Evolutionary conservation across 2,888 invertebrate genomes (phyloP), one percentile per base, ranked within the genome.

Genomic region (Stictocephala bisonia): DNA sequence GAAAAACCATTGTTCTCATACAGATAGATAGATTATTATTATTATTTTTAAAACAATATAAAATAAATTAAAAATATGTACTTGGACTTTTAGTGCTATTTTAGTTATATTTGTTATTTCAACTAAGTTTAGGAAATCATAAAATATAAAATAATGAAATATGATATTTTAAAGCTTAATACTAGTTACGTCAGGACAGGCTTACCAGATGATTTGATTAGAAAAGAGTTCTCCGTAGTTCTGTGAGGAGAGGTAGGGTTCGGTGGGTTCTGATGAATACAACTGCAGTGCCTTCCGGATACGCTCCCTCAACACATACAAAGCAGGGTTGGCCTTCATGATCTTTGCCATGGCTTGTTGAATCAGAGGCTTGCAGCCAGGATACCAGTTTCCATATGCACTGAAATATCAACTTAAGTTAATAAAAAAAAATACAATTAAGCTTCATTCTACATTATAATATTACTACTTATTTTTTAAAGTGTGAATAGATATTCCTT

Each of bases 271-370:
- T 0, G 98, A 98, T 0, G 97, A 97, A 85, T 99, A 99, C 60
- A 99, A 87, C 82, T 99, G 99, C 74, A 99, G 85, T 1, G 99
- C 99, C 85, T 99, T 99, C n/a, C 99, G 90, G 76, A 99, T 99
- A 80, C 99, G 93, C 85, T 99, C 99, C 27, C 99, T 88, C 74
- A 99, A 85, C 78, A 99, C 99, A 84, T 99, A 99, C 77, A 99
- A 85, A 0, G 99, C 99, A 0, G 99, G 99, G 86, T 99, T 99
- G 0, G 99, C 99, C 85, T 99, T 99, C 97, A 99, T 99, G 79
- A 99, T 99, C 86, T 99, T 99, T 0, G 99, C 99, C 99, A 99
- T 99, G 0, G 99, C 98, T 84, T 98, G 97, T 82, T 99, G 99
- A 80, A 99, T 98, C 15, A 99, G 88, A 0, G 99, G 97, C 82